Base-by-base conservation (phyloP, 2,888 invertebrate genomes). In the Acleris laterana region DNA sequence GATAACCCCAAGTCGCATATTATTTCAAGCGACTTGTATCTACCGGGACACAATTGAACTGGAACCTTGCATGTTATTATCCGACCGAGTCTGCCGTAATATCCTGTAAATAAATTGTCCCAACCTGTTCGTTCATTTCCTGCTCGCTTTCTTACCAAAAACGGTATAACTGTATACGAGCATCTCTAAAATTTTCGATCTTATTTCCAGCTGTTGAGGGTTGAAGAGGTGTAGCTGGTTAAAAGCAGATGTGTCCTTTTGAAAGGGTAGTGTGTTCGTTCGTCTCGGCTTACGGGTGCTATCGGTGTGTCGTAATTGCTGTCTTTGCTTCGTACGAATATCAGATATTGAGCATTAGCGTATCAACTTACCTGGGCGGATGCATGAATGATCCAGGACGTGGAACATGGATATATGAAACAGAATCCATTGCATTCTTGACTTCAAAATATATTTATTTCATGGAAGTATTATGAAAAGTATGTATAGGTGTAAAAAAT, bases 71-170 rank as follows among this genome's bases (percentile, higher is more conserved):
- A 42, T 61, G 66, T 50, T 56, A 55, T 61, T 66, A 66, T 62
- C 51, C 50, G 25, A 48, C 55, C 52, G 46, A 50, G 6, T 11
- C 32, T 46, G 13, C 63, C 57, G 62, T 51, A 62, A 62, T 62
- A 66, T 66, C 61, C 66, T 66, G 66, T 66, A 52, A 66, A 66
- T 66, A 66, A 57, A 66, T 66, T 66, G 66, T 66, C 56, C 57
- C 61, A 48, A 62, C 62, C 66, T 57, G 61, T 50, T 56, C 56
- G 66, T 66, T 62, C 61, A 66, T 66, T 66, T 66, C 66, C 66
- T 62, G 56, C 42, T 22, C 22, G 48, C 13, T 38, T 13, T 38
- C 13, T 38, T 13, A 38, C 3, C 4, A 38, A 13, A 38, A 38
- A 38, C 1, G 38, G 13, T 38, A 5, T 38, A 38, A 13, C 38